Evolutionary conservation across 2,797 vertebrate genomes (phyloP).

Genomic region (Limosa lapponica): DNA sequence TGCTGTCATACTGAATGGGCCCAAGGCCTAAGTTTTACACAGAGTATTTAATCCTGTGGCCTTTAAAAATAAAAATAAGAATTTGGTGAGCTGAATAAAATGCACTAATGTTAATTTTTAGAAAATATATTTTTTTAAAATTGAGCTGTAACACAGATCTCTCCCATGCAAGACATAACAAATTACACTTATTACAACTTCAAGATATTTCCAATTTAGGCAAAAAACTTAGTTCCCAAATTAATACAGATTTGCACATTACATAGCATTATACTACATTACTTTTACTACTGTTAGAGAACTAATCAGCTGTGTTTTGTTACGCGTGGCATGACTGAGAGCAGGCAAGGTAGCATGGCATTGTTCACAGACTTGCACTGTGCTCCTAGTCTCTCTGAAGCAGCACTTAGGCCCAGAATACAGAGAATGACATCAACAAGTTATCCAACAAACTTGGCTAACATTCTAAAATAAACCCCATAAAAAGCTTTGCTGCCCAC

Average conservation of each 20-base stretch:
- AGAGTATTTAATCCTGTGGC: background rate
- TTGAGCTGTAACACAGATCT: background rate
- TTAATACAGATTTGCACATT: background rate
- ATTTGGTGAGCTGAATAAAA: background rate
- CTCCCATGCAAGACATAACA: background rate
- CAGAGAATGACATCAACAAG: constrained; percentile 29
- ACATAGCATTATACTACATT: background rate
- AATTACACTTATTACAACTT: background rate
- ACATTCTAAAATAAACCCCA: background rate
- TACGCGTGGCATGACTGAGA: background rate
- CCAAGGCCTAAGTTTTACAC: background rate
- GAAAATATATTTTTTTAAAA: background rate
- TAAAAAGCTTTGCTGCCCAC: constrained; percentile 10
- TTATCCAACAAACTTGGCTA: constrained; percentile 35
- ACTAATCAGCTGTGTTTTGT: background rate
- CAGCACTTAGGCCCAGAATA: background rate
- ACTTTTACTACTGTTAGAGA: background rate
- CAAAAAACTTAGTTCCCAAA: background rate
- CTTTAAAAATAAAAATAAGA: background rate
- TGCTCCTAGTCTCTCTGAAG: background rate
- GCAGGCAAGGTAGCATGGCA: background rate
- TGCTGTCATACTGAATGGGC: background rate
- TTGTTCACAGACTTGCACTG: background rate
- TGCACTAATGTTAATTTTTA: background rate
- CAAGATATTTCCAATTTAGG: background rate